These are phyloP conservation scores for Pipistrellus kuhlii DNA, from an alignment of 2,797 vertebrate genomes.

Conservation along the genomic window DNA sequence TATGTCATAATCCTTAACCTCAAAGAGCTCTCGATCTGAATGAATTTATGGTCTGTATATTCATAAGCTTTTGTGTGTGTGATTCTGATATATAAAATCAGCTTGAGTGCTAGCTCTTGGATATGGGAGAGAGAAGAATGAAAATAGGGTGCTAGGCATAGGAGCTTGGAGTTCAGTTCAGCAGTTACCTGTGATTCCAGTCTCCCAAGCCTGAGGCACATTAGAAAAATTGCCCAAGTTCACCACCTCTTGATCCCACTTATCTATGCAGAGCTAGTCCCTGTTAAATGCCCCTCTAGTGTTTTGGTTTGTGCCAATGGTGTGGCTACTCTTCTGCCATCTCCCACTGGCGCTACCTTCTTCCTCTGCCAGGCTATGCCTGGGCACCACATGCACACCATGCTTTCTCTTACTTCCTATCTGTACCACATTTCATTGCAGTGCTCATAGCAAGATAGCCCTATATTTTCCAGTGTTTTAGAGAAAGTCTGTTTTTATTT, in stretches of 20 bases:
- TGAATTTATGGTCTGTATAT: neutral
- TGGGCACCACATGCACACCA: rapidly evolving
- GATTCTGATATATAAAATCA: neutral
- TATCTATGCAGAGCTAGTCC: neutral
- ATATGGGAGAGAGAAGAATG: neutral
- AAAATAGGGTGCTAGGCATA: neutral
- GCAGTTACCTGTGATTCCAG: neutral
- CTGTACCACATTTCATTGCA: neutral
- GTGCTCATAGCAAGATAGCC: neutral
- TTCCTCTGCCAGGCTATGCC: neutral
- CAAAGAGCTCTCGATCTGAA: neutral
- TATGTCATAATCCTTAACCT: neutral
- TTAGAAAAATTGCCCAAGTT: neutral
- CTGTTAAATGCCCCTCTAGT: neutral
- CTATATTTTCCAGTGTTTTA: neutral
- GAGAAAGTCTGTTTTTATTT: neutral
- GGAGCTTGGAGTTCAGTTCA: neutral
- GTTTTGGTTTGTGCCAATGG: neutral
- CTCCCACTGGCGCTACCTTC: neutral
- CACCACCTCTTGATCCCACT: neutral
- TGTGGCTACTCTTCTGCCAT: neutral
- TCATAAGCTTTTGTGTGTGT: neutral
- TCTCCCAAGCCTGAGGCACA: neutral
- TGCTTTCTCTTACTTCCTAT: neutral
- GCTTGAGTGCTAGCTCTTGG: neutral